A percentile compares a stretch with the other conserved stretches of the same genome.
Evolutionary conservation across 2,888 invertebrate genomes (phyloP).

Genomic region (Drosophila melanosoma): DNA sequence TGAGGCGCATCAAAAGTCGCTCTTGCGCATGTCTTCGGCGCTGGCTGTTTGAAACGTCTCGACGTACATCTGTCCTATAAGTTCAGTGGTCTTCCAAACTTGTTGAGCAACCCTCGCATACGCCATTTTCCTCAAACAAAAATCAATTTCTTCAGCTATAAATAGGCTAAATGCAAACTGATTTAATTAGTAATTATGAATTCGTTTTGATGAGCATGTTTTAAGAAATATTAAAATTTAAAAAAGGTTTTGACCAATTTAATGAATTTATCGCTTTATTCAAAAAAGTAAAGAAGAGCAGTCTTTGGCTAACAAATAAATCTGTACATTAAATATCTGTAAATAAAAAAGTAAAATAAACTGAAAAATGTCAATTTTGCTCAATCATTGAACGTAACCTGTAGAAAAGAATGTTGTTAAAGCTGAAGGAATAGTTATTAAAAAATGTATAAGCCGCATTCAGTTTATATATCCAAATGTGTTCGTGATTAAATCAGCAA

Average conservation of each 20-base stretch:
- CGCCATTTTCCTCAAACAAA: slow-evolving; percentile 71
- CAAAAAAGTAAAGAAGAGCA: not conserved
- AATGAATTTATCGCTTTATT: not conserved
- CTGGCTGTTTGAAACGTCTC: slow-evolving; percentile 56
- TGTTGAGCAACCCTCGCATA: slow-evolving; percentile 38
- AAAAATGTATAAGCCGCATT: not conserved
- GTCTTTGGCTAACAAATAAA: not conserved
- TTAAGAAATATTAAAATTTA: not conserved
- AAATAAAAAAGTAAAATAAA: not conserved
- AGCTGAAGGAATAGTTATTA: not conserved
- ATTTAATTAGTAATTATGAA: slow-evolving; percentile 22
- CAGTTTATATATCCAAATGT: not conserved
- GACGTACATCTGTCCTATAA: not conserved
- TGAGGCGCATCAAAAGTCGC: slow-evolving; percentile 64
- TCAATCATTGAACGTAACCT: not conserved
- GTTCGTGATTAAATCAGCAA: not conserved
- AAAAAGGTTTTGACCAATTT: not conserved
- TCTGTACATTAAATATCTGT: not conserved
- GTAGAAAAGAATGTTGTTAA: not conserved
- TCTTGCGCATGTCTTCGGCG: slow-evolving; percentile 79
- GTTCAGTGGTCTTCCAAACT: slow-evolving; percentile 8
- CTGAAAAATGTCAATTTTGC: not conserved
- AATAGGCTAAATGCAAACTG: slow-evolving; percentile 7
- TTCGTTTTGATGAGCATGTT: not conserved
- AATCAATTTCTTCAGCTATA: slow-evolving; percentile 64